phyloP scores from a whole-genome alignment of 2,888 invertebrate genomes.

The Lasioglossum marginatum region DNA sequence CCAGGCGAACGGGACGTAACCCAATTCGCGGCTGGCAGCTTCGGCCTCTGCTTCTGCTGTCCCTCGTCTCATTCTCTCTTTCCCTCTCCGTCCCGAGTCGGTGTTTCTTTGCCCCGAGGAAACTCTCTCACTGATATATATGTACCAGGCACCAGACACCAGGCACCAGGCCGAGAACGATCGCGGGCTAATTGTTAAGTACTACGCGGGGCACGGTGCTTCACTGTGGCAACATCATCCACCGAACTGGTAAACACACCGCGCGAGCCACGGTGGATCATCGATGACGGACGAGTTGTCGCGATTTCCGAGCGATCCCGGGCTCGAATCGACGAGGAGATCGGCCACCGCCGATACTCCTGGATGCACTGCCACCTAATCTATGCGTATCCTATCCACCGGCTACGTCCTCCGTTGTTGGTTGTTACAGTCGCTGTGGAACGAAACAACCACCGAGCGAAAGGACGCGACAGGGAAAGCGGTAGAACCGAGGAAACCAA shows the following conservation, averaged over 20 bases:
- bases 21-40: slow-evolving; percentile 67
- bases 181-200: not conserved
- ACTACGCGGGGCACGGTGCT: slow-evolving; percentile 23
- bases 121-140: slow-evolving; percentile 24
- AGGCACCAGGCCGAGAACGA: not conserved
- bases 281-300: slow-evolving; percentile 25
- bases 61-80: slow-evolving; percentile 49
- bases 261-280: slow-evolving; percentile 35
- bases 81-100: not conserved
- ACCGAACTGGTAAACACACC: slow-evolving; percentile 49
- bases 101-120: slow-evolving; percentile 7
- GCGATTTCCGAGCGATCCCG: slow-evolving; percentile 25
- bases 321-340: slow-evolving; percentile 1
- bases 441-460: slow-evolving; percentile 45
- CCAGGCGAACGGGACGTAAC: slow-evolving; percentile 69
- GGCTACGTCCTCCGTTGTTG: not conserved
- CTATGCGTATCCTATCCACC: not conserved
- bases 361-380: not conserved
- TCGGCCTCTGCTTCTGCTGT: slow-evolving; percentile 40
- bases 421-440: not conserved
- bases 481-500: not conserved
- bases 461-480: slow-evolving; percentile 41
- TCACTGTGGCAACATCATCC: slow-evolving; percentile 47
- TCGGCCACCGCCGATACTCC: slow-evolving; percentile 45
- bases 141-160: not conserved